These are phyloP conservation scores for Mya arenaria DNA, from an alignment of 1,140 invertebrate genomes.

Conservation along the genomic window DNA sequence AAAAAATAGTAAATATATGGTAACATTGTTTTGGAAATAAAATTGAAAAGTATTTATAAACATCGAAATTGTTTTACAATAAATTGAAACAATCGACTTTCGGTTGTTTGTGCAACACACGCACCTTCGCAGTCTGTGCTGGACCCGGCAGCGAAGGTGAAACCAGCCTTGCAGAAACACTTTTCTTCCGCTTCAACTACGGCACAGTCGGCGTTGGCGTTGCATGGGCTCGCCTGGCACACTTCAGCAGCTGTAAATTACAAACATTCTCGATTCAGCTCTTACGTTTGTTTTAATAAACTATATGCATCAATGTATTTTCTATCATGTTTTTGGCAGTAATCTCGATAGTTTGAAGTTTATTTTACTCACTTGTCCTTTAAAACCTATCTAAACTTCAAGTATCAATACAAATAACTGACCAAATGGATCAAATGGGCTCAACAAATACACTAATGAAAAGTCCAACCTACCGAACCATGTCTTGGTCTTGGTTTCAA, in stretches of 20 bases:
- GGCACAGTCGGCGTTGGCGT: slow-evolving; percentile 25
- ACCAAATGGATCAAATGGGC: too few relatives aligned
- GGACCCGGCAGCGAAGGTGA: slow-evolving; percentile 18
- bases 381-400: neutral
- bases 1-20: neutral
- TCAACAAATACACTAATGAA: neutral
- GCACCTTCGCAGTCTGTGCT: slow-evolving; percentile 33
- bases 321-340: neutral
- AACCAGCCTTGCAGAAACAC: slow-evolving; percentile 37
- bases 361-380: neutral
- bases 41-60: neutral
- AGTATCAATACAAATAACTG: too few relatives aligned
- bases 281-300: neutral
- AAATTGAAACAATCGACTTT: neutral
- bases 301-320: neutral
- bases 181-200: neutral
- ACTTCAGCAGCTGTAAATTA: neutral
- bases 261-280: neutral
- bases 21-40: neutral
- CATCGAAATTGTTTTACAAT: neutral
- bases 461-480: neutral
- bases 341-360: neutral
- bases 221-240: neutral
- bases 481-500: too few relatives aligned
- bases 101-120: neutral